phyloP scores from a whole-genome alignment of 2,113 vertebrate species.

The Forbesichthys papilliferus region DNA sequence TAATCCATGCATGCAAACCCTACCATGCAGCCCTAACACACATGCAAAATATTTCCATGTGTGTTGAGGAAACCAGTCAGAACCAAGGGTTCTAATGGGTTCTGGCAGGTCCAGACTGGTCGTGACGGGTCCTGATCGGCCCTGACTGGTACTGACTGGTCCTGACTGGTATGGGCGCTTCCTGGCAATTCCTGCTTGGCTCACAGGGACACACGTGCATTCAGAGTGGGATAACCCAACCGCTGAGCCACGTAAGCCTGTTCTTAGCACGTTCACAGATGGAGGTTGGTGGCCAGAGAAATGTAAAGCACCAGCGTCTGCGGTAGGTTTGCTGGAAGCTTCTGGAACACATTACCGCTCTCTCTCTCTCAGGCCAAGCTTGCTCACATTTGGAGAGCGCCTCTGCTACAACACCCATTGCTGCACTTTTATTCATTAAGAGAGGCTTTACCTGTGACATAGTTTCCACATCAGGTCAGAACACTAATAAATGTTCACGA shows the following conservation, averaged over 20 bases:
- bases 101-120: no score
- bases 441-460: conserved; percentile 42
- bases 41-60: no score
- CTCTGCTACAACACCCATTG: conserved; percentile 32
- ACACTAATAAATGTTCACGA: conserved; percentile 44
- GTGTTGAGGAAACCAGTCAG: no score
- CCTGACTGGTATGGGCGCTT: no score
- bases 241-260: conserved; percentile 8
- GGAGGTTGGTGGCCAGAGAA: background rate
- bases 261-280: background rate
- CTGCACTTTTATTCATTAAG: conserved; percentile 51
- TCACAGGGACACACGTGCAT: background rate
- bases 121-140: no score
- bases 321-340: background rate
- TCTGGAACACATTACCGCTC: conserved; percentile 27
- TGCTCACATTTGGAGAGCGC: conserved; percentile 11
- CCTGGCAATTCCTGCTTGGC: no score
- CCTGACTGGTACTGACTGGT: background rate
- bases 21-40: no score
- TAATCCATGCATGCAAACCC: no score
- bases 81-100: no score
- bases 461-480: conserved; percentile 57
- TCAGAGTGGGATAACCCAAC: background rate
- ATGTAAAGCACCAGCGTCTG: background rate
- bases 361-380: conserved; percentile 17